phyloP scores from a whole-genome alignment of 2,113 vertebrate genomes.

The Spheniscus mendiculus region DNA sequence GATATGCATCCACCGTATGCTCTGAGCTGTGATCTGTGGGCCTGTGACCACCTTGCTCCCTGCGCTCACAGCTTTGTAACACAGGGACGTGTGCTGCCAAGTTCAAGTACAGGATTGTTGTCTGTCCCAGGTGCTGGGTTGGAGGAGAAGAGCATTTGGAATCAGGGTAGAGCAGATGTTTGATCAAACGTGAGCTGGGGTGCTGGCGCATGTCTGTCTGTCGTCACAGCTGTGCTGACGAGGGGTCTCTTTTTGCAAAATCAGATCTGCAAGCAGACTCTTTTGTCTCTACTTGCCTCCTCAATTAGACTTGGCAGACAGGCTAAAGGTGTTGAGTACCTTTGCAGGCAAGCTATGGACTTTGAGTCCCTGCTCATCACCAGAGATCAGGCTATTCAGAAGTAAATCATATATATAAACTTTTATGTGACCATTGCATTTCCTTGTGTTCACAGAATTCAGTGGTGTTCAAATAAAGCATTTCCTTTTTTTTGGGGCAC shows the following conservation, averaged over 20 bases:
- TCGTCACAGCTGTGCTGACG: not conserved
- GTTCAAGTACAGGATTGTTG: not conserved
- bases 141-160: not conserved
- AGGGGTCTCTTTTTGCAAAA: not conserved
- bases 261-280: not conserved
- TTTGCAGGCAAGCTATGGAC: not conserved
- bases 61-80: not conserved
- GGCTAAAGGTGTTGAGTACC: not conserved
- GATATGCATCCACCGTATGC: not conserved
- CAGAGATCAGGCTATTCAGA: not conserved
- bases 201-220: not conserved
- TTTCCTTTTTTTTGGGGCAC: not conserved
- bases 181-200: not conserved
- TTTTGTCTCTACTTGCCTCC: not conserved
- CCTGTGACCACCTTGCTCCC: not conserved
- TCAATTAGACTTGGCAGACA: not conserved
- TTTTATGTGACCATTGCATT: not conserved
- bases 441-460: not conserved
- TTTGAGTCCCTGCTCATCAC: not conserved
- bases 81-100: fast-evolving
- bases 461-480: not conserved
- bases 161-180: not conserved
- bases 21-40: not conserved
- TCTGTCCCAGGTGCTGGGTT: not conserved
- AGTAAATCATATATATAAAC: not conserved